A percentile compares a stretch with the other conserved stretches of the same genome.
These are phyloP conservation scores for Sitta europaea DNA, from an alignment of 2,113 vertebrate genomes.

Conservation along the genomic window DNA sequence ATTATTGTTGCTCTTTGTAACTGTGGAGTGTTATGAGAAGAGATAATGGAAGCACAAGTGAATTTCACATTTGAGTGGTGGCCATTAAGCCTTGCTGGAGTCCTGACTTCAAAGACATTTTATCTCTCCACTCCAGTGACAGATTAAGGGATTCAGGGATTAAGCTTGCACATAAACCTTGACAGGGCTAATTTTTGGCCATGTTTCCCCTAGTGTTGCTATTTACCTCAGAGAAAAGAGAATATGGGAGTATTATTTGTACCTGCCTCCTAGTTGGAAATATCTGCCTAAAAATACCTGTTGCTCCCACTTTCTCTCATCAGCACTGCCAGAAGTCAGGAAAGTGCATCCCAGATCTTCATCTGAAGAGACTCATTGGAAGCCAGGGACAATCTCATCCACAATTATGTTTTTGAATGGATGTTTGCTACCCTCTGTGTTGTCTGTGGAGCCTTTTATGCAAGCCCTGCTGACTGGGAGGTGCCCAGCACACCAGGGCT, in stretches of 20 bases:
- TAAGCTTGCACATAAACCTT: not conserved
- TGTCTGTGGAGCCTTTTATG: not conserved
- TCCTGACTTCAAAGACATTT: not conserved
- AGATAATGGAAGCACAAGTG: conserved; percentile 7
- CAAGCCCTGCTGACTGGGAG: not conserved
- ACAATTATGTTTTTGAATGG: not conserved
- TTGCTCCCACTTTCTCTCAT: not conserved
- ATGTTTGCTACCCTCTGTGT: not conserved
- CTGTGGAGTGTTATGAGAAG: not conserved
- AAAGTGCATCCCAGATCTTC: not conserved
- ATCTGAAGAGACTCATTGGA: not conserved
- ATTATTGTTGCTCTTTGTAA: not conserved
- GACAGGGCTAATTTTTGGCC: not conserved
- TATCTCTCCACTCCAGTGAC: not conserved
- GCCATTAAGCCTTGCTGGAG: not conserved
- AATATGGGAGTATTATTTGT: not conserved
- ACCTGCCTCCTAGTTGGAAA: not conserved
- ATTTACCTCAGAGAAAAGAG: not conserved
- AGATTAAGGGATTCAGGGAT: not conserved
- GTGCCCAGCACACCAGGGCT: not conserved
- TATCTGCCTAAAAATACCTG: not conserved
- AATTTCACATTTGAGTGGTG: conserved; percentile 23
- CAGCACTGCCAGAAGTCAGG: not conserved
- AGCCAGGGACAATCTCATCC: not conserved
- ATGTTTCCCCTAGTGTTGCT: not conserved